These are phyloP conservation scores for Hirtodrosophila confusa DNA, from an alignment of 2,888 invertebrate genomes.

Conservation along the genomic window DNA sequence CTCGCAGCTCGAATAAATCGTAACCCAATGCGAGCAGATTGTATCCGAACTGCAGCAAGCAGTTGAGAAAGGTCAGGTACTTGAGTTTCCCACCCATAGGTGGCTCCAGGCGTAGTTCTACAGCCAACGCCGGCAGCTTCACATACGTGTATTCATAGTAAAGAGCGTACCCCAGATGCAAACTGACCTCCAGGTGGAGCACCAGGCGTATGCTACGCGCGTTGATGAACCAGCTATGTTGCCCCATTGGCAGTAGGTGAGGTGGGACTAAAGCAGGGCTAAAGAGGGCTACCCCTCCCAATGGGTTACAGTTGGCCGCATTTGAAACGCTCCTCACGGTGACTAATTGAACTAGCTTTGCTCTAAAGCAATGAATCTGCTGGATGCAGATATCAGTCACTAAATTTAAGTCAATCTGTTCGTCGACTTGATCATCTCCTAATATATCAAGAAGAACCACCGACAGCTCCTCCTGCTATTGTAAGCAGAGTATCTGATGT, in stretches of 20 bases:
- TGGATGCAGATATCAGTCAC: too few relatives aligned
- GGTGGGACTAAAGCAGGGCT: background rate
- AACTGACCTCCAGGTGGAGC: constrained; percentile 39
- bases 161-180: constrained; percentile 43
- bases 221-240: background rate
- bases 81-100: constrained; percentile 62
- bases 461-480: too few relatives aligned
- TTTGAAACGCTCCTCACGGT: background rate
- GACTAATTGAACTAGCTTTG: too few relatives aligned
- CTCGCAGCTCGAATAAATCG: constrained; percentile 17
- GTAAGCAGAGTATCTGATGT: too few relatives aligned
- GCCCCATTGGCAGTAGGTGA: constrained; percentile 20
- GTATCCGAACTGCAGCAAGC: constrained; percentile 45
- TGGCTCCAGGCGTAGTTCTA: constrained; percentile 23
- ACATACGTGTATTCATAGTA: constrained; percentile 39
- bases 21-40: constrained; percentile 37
- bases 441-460: too few relatives aligned
- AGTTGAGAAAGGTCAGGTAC: constrained; percentile 54
- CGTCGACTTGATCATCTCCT: too few relatives aligned
- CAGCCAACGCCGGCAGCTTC: constrained; percentile 40
- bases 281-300: background rate
- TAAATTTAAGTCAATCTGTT: too few relatives aligned
- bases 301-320: constrained; percentile 1
- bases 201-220: constrained; percentile 15
- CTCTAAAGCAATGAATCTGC: too few relatives aligned